Evolutionary conservation across 2,113 vertebrate genomes (phyloP).

Genomic region (Atlantisia rogersi): DNA sequence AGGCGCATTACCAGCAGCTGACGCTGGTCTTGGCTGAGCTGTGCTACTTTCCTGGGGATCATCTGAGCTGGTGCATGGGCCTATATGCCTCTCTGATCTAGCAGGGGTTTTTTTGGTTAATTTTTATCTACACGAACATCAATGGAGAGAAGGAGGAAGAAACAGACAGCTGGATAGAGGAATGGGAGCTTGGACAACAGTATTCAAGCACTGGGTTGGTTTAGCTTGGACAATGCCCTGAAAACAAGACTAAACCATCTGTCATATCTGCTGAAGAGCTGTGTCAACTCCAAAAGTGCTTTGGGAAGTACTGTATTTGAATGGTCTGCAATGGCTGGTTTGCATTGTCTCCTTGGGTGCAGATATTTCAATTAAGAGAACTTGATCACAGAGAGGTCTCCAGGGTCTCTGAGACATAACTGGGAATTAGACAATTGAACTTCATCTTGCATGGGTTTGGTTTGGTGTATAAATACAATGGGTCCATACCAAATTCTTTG

Average conservation of each 20-base stretch:
- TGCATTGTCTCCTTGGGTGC: background rate
- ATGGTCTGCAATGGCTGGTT: background rate
- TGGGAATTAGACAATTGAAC: background rate
- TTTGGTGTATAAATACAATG: background rate
- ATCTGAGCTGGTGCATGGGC: background rate
- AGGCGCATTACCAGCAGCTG: accelerated
- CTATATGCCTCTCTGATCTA: background rate
- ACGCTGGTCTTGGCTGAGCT: accelerated
- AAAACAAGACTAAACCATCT: background rate
- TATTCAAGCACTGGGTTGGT: background rate
- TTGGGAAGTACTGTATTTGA: background rate
- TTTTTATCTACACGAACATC: background rate
- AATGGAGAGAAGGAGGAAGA: background rate
- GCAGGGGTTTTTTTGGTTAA: background rate
- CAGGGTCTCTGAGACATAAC: background rate
- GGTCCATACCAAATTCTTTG: background rate
- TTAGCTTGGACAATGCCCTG: background rate
- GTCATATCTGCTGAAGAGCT: background rate
- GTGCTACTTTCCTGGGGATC: background rate
- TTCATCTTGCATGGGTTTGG: background rate
- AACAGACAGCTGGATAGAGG: background rate
- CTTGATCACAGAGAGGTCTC: background rate
- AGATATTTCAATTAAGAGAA: background rate
- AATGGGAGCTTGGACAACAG: background rate
- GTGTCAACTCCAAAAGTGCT: background rate